Evolutionary conservation across 2,888 invertebrate genomes (phyloP).

Genomic region (Lamellibrachia satsuma): DNA sequence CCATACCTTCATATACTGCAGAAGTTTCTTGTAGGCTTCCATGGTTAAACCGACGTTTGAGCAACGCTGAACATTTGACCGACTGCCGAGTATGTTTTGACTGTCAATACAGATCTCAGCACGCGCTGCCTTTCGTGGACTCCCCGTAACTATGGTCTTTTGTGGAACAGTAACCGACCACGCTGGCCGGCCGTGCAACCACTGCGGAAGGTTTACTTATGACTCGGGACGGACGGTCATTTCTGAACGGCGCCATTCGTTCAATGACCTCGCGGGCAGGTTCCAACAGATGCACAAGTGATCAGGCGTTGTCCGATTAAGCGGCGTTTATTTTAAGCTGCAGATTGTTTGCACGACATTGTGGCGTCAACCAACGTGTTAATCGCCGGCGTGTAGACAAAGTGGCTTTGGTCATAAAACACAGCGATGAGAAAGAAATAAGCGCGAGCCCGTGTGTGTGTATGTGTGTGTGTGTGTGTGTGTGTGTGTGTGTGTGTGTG

Average conservation of each 20-base stretch:
- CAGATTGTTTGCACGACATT: background rate
- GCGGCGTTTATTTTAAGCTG: constrained; percentile 4
- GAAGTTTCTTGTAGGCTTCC: constrained; percentile 5
- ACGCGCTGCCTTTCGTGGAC: background rate
- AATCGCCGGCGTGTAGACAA: background rate
- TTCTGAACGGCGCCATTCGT: background rate
- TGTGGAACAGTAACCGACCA: background rate
- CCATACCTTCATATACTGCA: constrained; percentile 5
- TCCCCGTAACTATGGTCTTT: background rate
- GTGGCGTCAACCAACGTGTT: background rate
- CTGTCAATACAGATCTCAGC: background rate
- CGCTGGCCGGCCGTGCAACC: background rate
- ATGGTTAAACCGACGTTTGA: constrained; percentile 2
- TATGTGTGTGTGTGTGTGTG: background rate
- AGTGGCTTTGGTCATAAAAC: background rate
- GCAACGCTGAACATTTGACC: background rate
- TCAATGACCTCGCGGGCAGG: background rate
- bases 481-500: background rate
- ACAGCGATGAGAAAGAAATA: background rate
- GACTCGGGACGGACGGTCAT: background rate
- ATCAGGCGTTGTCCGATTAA: background rate
- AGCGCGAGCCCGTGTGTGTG: background rate
- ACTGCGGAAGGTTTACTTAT: background rate
- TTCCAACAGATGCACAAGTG: background rate
- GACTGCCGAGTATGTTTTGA: constrained; percentile 4